A percentile compares a stretch with the other conserved stretches of the same genome.
Conservation (phyloP, 2,888 invertebrate species). For the Drosophila macrospina region DNA sequence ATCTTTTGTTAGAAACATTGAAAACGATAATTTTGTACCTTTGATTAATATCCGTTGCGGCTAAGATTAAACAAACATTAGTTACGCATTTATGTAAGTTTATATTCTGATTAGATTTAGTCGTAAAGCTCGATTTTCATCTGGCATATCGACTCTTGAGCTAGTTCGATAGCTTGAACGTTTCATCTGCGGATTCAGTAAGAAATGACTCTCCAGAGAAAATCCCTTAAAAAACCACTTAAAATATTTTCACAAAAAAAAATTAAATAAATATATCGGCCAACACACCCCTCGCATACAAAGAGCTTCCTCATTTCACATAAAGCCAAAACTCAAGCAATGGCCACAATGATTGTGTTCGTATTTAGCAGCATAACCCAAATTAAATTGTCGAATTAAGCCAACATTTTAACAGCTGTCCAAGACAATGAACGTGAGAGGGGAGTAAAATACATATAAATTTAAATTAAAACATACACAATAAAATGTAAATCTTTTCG, state of each 20-base stretch:
- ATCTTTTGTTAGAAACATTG: conserved; percentile 36
- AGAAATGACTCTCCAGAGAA: background rate
- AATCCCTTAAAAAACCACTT: background rate
- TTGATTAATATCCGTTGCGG: conserved; percentile 55
- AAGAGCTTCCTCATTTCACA: conserved; percentile 73
- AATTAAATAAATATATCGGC: conserved; percentile 15
- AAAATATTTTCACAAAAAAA: conserved; percentile 42
- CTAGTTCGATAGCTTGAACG: background rate
- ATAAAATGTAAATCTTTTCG: conserved; percentile 71
- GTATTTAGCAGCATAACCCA: conserved; percentile 70
- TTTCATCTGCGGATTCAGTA: background rate
- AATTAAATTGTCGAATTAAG: conserved; percentile 81
- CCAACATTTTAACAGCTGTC: conserved; percentile 66
- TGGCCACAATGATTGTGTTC: conserved; percentile 39
- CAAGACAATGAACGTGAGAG: conserved; percentile 15
- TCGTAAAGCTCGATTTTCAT: background rate
- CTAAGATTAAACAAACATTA: conserved; percentile 59
- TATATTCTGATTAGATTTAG: background rate
- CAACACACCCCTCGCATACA: conserved; percentile 38
- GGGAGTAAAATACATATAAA: conserved; percentile 49
- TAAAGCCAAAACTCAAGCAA: conserved; percentile 31
- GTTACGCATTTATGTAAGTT: conserved; percentile 31
- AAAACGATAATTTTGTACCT: conserved; percentile 46
- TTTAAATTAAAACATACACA: conserved; percentile 79
- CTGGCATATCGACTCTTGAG: background rate